Base-by-base conservation (phyloP, 2,113 vertebrate species). In the Pholis gunnellus region DNA sequence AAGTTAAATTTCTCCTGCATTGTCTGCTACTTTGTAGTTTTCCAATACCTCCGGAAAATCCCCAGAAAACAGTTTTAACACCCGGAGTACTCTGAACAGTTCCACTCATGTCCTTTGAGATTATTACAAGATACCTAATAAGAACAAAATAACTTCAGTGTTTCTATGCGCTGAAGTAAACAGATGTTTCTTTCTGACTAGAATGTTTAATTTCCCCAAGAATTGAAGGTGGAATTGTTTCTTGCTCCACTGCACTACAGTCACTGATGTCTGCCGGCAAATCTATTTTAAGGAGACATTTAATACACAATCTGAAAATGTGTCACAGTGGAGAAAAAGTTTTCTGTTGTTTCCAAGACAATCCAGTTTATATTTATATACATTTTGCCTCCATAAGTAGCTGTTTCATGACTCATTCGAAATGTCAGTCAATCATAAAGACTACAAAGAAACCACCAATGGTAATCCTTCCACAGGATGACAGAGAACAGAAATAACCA, bases 21-120 rank as follows among this genome's bases (percentile, higher is more conserved):
- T 76, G 57, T 82, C 59, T 80, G 57, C 14, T 29, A 57, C 78
- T 71, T 78, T 85, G 74, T 77, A 73, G 72, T 63, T 72, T 71
- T 48, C 17, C 46, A 67, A 50, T 61, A 65, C 20, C 18, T 67
- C 31, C 0, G 5, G 14, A 76, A 74, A 80, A 29, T 48, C 63
- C 71, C 75, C 25, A 13, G 74, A 73, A 75, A 82, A 76, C 29
- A 10, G 76, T 34, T 50, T 34, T 17, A 82, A 69, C 31, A 42
- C 18, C 60, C 10, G 1, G 48, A 38, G 40, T 34, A 9, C 31
- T 59, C 17, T 18, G 65, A 66, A 61, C 27, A 52, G 31, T 52
- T 73, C 46, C 31, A 42, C 52, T 63, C 0, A 0, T 18, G 52
- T 84, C 78, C 86, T 84, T 38, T 54, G 83, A 84, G 75, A 69